A percentile compares a stretch with the other conserved stretches of the same genome.
These are phyloP conservation scores for Melipona bicolor DNA, from an alignment of 2,888 invertebrate species.

Conservation along the genomic window DNA sequence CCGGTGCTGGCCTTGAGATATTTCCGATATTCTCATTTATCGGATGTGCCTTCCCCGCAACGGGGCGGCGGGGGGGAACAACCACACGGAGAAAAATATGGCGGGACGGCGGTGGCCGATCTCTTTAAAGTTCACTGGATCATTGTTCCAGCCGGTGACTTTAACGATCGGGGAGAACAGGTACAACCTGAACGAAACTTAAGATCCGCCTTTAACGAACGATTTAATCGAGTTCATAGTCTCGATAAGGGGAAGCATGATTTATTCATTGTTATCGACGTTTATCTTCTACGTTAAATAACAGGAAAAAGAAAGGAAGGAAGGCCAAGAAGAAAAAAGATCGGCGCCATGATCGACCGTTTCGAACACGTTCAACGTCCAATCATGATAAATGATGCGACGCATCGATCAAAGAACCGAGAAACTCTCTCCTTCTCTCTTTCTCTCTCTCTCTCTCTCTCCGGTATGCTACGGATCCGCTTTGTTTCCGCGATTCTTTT, in stretches of 20 bases:
- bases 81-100: slow-evolving; percentile 5
- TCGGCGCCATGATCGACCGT: slow-evolving; percentile 21
- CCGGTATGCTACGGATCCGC: slow-evolving; percentile 25
- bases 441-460: not conserved
- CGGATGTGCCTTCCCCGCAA: slow-evolving; percentile 27
- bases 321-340: not conserved
- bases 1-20: slow-evolving; percentile 56
- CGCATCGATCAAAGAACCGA: slow-evolving; percentile 52
- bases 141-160: slow-evolving; percentile 27
- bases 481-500: slow-evolving; percentile 62
- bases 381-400: slow-evolving; percentile 61
- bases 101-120: slow-evolving; percentile 13
- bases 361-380: slow-evolving; percentile 34
- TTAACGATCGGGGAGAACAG: slow-evolving; percentile 21
- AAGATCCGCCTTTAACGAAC: slow-evolving; percentile 28
- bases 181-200: not conserved
- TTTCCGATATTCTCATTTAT: slow-evolving; percentile 61
- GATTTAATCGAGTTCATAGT: slow-evolving; percentile 18
- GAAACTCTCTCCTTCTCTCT: slow-evolving; percentile 24
- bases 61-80: not conserved
- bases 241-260: not conserved
- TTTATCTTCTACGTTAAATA: slow-evolving; percentile 25
- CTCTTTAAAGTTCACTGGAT: slow-evolving; percentile 45
- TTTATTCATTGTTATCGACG: slow-evolving; percentile 24
- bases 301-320: not conserved